Evolutionary conservation across 2,888 invertebrate genomes (phyloP).

Genomic region (Heliconius ismenius): DNA sequence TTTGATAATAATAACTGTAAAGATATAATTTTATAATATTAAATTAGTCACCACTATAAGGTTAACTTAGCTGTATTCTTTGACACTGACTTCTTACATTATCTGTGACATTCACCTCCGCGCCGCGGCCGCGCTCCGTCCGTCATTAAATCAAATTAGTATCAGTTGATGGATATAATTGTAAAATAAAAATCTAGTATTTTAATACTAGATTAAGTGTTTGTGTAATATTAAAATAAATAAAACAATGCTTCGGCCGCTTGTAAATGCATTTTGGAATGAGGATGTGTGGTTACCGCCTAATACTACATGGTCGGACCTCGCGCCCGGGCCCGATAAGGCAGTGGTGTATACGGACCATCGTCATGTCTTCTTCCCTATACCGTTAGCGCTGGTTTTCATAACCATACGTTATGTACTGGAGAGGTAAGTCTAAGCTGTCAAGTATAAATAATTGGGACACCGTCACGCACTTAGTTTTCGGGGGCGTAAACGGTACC

Average conservation of each 20-base stretch:
- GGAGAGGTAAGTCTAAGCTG: slow-evolving; percentile 86
- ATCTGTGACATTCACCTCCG: slow-evolving; percentile 40
- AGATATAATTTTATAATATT: not conserved
- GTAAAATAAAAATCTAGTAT: slow-evolving; percentile 44
- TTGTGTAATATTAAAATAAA: slow-evolving; percentile 20
- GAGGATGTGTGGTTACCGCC: slow-evolving; percentile 95
- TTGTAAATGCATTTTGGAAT: slow-evolving; percentile 87
- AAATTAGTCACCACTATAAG: not conserved
- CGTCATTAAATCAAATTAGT: slow-evolving; percentile 43
- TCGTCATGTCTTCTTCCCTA: slow-evolving; percentile 90
- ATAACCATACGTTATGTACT: slow-evolving; percentile 88
- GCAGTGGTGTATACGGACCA: slow-evolving; percentile 89
- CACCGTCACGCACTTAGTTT: slow-evolving; percentile 36
- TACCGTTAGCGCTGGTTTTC: slow-evolving; percentile 91
- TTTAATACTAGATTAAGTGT: slow-evolving; percentile 27
- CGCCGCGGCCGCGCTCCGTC: slow-evolving; percentile 35
- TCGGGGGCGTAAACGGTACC: slow-evolving; percentile 44
- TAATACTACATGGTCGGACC: slow-evolving; percentile 93
- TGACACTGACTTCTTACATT: slow-evolving; percentile 18
- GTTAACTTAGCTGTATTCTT: not conserved
- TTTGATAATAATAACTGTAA: not conserved
- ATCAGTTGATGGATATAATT: slow-evolving; percentile 36
- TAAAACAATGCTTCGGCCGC: slow-evolving; percentile 64
- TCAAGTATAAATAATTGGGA: slow-evolving; percentile 19
- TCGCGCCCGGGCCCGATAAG: slow-evolving; percentile 88